Base-by-base conservation (phyloP, 2,888 invertebrate species). In the Himalopsyche tibetana region DNA sequence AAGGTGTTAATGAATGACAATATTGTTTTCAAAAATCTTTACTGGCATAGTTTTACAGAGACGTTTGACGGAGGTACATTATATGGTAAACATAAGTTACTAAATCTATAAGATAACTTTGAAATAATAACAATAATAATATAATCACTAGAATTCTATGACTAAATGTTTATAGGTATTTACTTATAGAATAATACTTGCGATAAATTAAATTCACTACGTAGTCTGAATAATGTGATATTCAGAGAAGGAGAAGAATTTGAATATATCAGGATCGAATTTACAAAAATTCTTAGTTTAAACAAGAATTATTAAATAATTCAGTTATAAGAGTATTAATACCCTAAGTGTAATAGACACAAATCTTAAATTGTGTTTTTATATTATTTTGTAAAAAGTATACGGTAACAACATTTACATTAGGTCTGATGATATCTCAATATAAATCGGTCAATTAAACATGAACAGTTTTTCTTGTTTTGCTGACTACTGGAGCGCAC, bases 401-500 rank as follows among this genome's bases (percentile, higher is more conserved):
- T 51, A 51, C 15, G 51, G 15, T 51, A 15, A 51, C 15, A 15
- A 15, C 15, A 51, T 15, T 51, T 51, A 12, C 15, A 15, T 15
- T 15, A 8, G 15, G 51, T 15, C 15, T 51, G 15, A 51, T 4
- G 17, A 11, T 40, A 40, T 40, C 15, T 15, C 51, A 51, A 51
- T 51, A 15, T 5, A 28, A 28, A 40, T 63, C 55, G 38, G 42
- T 9, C 38, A 51, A 89, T 91, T 91, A 94, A 84, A 93, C 93
- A 91, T 93, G 92, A 87, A 94, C 93, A 84, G 92, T 93, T 91
- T 93, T 93, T 88, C 93, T 91, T 56, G 92, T 92, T 90, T 93
- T 93, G 89, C 92, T 91, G 90, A 93, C 92, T 89, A 93, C 91
- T 40, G 91, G 90, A 11, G 85, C 83, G n/a, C 87, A 87, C 55